phyloP scores from a whole-genome alignment of 2,888 invertebrate species.

The Torymus tubicola region DNA sequence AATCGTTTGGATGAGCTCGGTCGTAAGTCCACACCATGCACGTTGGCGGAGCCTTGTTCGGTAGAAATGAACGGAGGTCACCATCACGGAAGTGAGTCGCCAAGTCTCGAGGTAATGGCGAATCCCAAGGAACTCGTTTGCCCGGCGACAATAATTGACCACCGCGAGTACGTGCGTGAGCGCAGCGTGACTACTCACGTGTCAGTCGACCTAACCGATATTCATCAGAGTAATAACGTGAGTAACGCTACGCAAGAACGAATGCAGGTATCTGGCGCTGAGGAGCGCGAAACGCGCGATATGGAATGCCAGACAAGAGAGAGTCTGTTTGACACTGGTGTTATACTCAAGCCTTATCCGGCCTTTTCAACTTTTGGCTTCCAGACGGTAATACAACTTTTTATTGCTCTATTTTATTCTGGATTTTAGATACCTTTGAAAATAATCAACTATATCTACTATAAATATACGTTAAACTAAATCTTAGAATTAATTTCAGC shows the following conservation, averaged over 20 bases:
- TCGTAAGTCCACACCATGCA: slow-evolving; percentile 71
- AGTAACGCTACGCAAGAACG: slow-evolving; percentile 75
- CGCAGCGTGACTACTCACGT: slow-evolving; percentile 65
- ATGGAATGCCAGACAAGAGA: slow-evolving; percentile 91
- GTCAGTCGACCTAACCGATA: slow-evolving; percentile 69
- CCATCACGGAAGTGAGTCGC: slow-evolving; percentile 43
- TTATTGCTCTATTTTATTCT: slow-evolving; percentile 9
- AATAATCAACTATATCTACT: background rate
- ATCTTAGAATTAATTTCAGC: no score
- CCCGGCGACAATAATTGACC: slow-evolving; percentile 18
- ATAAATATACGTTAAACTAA: no score
- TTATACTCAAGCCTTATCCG: slow-evolving; percentile 58
- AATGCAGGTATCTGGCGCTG: slow-evolving; percentile 70
- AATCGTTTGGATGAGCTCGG: slow-evolving; percentile 86
- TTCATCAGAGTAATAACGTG: slow-evolving; percentile 74
- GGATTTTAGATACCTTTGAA: background rate
- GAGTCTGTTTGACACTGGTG: slow-evolving; percentile 80
- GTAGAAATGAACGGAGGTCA: slow-evolving; percentile 62
- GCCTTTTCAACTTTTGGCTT: slow-evolving; percentile 79
- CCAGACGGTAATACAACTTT: slow-evolving; percentile 31
- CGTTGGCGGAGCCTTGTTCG: slow-evolving; percentile 59
- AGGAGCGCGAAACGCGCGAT: slow-evolving; percentile 81
- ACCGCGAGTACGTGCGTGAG: slow-evolving; percentile 62
- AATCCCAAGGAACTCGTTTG: slow-evolving; percentile 43
- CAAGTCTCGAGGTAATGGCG: slow-evolving; percentile 45